phyloP scores from a whole-genome alignment of 2,113 vertebrate species.

The Catharus minimus region DNA sequence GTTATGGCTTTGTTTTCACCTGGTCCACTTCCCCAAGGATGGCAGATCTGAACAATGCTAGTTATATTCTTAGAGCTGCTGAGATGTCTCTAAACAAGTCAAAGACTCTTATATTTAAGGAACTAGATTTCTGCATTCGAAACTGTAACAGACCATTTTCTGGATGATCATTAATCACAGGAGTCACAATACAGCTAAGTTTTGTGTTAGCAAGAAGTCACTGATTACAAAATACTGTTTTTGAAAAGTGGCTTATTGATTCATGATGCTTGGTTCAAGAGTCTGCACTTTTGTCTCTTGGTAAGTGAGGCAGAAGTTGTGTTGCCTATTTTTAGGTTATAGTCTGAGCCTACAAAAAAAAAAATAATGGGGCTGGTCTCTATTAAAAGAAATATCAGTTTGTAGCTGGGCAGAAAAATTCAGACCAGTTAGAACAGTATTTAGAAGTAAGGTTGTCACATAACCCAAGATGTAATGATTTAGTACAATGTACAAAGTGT shows the following conservation, averaged over 20 bases:
- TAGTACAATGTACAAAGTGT: background rate
- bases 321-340: background rate
- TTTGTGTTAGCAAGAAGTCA: background rate
- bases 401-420: background rate
- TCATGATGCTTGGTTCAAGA: background rate
- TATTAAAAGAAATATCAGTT: background rate
- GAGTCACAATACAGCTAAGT: background rate
- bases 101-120: background rate
- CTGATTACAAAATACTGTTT: background rate
- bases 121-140: background rate
- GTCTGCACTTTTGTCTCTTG: background rate
- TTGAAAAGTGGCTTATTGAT: background rate
- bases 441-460: background rate
- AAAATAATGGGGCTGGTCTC: background rate
- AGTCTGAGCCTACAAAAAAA: background rate
- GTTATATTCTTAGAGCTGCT: background rate
- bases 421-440: background rate
- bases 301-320: background rate
- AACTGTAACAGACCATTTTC: background rate
- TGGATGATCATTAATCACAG: background rate
- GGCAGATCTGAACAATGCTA: background rate
- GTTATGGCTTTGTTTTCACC: background rate
- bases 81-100: background rate
- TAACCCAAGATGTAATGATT: background rate
- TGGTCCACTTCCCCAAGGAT: background rate